phyloP scores from a whole-genome alignment of 92 coral and sea anemone species.

The Epizoanthus scotinus region DNA sequence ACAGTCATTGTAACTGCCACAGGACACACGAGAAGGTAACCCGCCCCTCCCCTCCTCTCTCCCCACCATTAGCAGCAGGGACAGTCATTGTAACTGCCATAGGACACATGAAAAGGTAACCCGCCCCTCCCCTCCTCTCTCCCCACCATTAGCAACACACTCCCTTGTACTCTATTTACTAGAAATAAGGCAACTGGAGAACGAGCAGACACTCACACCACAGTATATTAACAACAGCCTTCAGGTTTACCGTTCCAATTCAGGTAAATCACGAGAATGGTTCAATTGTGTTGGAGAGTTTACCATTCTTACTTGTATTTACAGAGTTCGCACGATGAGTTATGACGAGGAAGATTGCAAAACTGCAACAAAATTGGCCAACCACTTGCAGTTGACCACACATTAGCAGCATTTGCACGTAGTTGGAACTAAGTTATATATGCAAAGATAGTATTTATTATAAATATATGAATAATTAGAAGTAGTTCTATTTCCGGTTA shows the following conservation, averaged over 20 bases:
- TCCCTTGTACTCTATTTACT: neutral
- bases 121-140: neutral
- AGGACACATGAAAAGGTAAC: slow-evolving; percentile 45
- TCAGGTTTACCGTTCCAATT: too few relatives aligned
- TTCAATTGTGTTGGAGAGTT: neutral
- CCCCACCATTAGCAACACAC: neutral
- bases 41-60: neutral
- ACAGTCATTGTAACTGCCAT: slow-evolving; percentile 76
- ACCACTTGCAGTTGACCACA: neutral
- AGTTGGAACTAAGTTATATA: too few relatives aligned
- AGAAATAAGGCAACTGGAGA: neutral
- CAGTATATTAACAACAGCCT: too few relatives aligned
- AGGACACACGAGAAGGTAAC: slow-evolving; percentile 45
- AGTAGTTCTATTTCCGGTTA: too few relatives aligned
- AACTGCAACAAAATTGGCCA: neutral
- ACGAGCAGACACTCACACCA: too few relatives aligned
- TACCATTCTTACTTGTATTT: neutral
- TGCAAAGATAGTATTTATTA: too few relatives aligned
- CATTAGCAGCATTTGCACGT: too few relatives aligned
- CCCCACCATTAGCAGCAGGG: slow-evolving; percentile 20
- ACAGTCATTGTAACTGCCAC: slow-evolving; percentile 76
- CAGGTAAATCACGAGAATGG: too few relatives aligned
- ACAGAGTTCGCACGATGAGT: slow-evolving; percentile 18
- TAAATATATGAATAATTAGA: too few relatives aligned
- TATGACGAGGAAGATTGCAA: slow-evolving; percentile 9